Conservation (phyloP, 2,888 invertebrate species). For the Cheiracanthium punctorium region DNA sequence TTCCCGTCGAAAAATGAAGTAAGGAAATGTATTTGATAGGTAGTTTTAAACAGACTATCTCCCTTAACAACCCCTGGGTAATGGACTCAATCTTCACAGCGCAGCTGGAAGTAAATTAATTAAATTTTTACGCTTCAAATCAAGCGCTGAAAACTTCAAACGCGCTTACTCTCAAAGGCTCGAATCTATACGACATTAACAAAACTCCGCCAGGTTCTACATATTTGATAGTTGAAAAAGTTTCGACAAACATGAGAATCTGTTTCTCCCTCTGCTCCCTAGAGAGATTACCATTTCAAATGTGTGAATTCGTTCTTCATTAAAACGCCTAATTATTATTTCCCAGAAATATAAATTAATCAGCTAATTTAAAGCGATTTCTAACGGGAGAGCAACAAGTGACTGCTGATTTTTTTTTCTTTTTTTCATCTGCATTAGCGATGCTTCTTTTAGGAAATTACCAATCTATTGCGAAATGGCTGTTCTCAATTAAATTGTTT, state of each 20-base stretch:
- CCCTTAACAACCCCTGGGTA: constrained; percentile 10
- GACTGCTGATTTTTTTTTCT: neutral
- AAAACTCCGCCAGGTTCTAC: constrained; percentile 8
- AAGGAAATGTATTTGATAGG: neutral
- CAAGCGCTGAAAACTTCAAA: neutral
- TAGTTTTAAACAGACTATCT: neutral
- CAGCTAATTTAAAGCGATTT: constrained; percentile 17
- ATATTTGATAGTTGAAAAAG: constrained; percentile 12
- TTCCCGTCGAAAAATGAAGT: neutral
- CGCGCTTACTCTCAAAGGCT: neutral
- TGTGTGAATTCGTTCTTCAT: constrained; percentile 8
- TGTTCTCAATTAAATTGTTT: constrained; percentile 14
- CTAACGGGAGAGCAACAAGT: constrained; percentile 7
- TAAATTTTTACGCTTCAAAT: constrained; percentile 17
- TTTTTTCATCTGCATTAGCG: neutral
- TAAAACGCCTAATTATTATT: constrained; percentile 11
- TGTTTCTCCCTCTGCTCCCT: neutral
- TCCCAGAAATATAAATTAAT: constrained; percentile 3
- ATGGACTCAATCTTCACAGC: neutral
- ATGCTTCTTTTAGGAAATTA: neutral
- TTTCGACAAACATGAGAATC: neutral
- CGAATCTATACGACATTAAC: constrained; percentile 1
- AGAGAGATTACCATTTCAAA: neutral
- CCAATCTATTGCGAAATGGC: neutral
- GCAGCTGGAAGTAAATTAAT: neutral